These are phyloP conservation scores for Speoplatyrhinus poulsoni DNA, from an alignment of 2,113 vertebrate genomes.

Conservation along the genomic window DNA sequence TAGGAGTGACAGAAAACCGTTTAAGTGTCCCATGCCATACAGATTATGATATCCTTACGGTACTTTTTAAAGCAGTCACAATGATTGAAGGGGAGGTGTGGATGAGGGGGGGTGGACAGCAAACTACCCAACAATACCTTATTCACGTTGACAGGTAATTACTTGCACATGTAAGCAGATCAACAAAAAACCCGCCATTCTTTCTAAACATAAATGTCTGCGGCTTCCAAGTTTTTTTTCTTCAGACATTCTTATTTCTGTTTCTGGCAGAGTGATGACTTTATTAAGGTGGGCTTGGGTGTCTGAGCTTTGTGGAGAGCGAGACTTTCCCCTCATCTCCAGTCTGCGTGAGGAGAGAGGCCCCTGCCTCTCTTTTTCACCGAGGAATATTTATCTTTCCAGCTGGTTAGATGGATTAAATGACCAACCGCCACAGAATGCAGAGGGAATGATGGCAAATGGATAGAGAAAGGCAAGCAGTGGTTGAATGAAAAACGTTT, in stretches of 20 bases:
- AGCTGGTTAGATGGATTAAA: slow-evolving; percentile 77
- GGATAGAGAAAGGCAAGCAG: slow-evolving; percentile 11
- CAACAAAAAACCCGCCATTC: neutral
- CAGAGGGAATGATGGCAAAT: neutral
- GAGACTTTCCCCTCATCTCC: slow-evolving; percentile 67
- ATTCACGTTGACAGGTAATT: slow-evolving; percentile 19
- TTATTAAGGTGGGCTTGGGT: slow-evolving; percentile 52
- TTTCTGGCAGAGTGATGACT: slow-evolving; percentile 53
- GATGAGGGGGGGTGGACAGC: too few species aligned
- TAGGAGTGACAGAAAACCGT: neutral
- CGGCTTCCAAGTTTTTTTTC: neutral
- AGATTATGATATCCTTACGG: neutral
- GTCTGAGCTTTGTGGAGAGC: slow-evolving; percentile 46
- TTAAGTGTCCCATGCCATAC: neutral
- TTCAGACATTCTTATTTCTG: slow-evolving; percentile 43
- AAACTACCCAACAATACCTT: neutral
- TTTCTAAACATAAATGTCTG: neutral
- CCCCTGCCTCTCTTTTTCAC: slow-evolving; percentile 69
- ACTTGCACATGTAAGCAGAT: neutral
- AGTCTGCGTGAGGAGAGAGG: slow-evolving; percentile 64
- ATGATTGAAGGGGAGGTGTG: too few species aligned
- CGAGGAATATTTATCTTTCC: slow-evolving; percentile 78
- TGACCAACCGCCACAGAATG: slow-evolving; percentile 62
- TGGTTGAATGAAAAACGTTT: too few species aligned
- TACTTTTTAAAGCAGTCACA: slow-evolving; percentile 1